phyloP scores from a whole-genome alignment of 2,113 vertebrate genomes.

The Pristiophorus japonicus region DNA sequence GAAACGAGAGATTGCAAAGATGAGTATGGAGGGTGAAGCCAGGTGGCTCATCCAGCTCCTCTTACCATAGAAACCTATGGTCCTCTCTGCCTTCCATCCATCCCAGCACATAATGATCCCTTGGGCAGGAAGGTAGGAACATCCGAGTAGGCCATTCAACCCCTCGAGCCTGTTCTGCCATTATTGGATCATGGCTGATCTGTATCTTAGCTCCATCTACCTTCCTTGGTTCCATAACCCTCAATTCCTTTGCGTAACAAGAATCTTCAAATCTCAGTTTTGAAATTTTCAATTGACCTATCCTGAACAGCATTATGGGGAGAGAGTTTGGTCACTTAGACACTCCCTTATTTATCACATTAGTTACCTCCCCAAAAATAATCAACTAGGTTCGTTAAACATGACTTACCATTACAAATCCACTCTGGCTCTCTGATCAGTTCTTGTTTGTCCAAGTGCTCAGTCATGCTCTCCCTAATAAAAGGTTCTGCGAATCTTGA shows the following conservation, averaged over 20 bases:
- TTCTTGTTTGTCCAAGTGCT: background rate
- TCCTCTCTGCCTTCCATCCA: background rate
- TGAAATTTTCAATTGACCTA: background rate
- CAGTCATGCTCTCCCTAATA: background rate
- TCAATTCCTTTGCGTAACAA: background rate
- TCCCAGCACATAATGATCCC: background rate
- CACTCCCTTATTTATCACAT: background rate
- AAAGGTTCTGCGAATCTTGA: background rate
- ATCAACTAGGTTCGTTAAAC: background rate
- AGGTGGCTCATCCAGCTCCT: background rate
- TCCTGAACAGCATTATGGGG: background rate
- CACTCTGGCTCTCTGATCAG: background rate
- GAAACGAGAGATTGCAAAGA: background rate
- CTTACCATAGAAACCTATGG: background rate
- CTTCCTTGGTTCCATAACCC: background rate
- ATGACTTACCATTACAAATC: background rate
- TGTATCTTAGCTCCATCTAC: background rate
- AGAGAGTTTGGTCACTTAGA: background rate
- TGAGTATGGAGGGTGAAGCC: background rate
- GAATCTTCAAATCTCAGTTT: background rate
- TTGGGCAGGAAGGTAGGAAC: background rate
- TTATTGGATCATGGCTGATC: background rate
- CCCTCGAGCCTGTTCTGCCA: background rate
- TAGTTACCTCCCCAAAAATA: background rate
- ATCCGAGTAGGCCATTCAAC: background rate